phyloP scores from a whole-genome alignment of 2,113 vertebrate species.

The Prunella fulvescens region DNA sequence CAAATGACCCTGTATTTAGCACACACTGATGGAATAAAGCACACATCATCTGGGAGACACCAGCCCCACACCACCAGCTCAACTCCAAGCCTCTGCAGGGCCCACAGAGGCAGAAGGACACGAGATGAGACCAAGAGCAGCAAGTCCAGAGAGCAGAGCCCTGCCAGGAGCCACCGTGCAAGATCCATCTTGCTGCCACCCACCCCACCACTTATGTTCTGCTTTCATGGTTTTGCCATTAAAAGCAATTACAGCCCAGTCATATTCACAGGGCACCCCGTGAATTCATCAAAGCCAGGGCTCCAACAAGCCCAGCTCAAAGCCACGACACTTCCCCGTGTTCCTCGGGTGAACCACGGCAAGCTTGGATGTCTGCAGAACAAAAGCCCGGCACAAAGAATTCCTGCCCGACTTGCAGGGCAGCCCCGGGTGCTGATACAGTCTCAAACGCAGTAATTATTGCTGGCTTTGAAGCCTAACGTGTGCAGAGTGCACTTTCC shows the following conservation, averaged over 20 bases:
- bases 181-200: background rate
- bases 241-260: background rate
- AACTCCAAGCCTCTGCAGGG: background rate
- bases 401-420: background rate
- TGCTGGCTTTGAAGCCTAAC: constrained; percentile 50
- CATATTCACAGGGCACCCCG: background rate
- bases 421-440: constrained; percentile 11
- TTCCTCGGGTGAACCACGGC: background rate
- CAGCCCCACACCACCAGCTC: background rate
- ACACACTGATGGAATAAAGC: background rate
- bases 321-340: background rate
- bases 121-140: background rate
- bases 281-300: background rate
- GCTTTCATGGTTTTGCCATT: background rate
- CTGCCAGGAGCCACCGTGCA: background rate
- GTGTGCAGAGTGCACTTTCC: constrained; percentile 34
- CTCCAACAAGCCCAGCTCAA: background rate
- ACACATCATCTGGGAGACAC: background rate
- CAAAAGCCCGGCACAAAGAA: background rate
- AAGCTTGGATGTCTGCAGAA: background rate
- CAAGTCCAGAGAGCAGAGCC: background rate
- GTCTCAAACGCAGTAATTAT: constrained; percentile 43
- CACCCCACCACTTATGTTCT: background rate
- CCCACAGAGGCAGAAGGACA: background rate
- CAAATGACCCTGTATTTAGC: accelerated